A percentile compares a stretch with the other conserved stretches of the same genome.
Conservation (phyloP, 2,888 invertebrate genomes). For the Protula sp. region DNA sequence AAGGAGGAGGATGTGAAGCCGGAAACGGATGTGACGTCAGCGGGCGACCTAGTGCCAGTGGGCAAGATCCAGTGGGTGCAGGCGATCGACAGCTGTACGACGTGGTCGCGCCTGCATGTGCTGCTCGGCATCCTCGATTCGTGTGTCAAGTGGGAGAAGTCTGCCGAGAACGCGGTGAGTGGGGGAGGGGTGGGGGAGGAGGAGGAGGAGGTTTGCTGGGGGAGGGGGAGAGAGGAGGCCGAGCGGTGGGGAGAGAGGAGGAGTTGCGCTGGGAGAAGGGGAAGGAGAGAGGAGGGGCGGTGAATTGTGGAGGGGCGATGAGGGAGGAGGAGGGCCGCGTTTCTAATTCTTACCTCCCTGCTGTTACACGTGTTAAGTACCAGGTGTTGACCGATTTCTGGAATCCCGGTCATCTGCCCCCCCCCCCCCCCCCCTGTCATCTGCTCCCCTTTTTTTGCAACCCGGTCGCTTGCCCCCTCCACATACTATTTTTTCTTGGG, state of each 20-base stretch:
- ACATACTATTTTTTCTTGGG: too few relatives aligned
- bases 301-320: too few relatives aligned
- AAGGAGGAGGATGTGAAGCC: too few relatives aligned
- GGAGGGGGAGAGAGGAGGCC: neutral
- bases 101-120: constrained; percentile 51
- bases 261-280: neutral
- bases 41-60: too few relatives aligned
- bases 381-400: constrained; percentile 26
- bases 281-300: neutral
- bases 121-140: constrained; percentile 52
- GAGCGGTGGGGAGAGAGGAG: neutral
- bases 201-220: neutral
- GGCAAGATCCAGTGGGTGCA: constrained; percentile 52
- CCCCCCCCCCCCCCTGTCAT: neutral
- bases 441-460: too few relatives aligned
- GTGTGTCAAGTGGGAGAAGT: constrained; percentile 55
- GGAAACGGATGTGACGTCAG: too few relatives aligned
- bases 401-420: constrained; percentile 26
- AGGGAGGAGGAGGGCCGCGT: too few relatives aligned
- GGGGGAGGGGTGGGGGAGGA: too few relatives aligned
- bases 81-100: constrained; percentile 40
- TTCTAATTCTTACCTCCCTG: too few relatives aligned
- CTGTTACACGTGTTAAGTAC: too few relatives aligned
- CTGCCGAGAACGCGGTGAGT: constrained; percentile 53
- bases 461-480: too few relatives aligned